Evolutionary conservation across 2,797 vertebrate species (phyloP).

Genomic region (Enteromius thamalakanensis): DNA sequence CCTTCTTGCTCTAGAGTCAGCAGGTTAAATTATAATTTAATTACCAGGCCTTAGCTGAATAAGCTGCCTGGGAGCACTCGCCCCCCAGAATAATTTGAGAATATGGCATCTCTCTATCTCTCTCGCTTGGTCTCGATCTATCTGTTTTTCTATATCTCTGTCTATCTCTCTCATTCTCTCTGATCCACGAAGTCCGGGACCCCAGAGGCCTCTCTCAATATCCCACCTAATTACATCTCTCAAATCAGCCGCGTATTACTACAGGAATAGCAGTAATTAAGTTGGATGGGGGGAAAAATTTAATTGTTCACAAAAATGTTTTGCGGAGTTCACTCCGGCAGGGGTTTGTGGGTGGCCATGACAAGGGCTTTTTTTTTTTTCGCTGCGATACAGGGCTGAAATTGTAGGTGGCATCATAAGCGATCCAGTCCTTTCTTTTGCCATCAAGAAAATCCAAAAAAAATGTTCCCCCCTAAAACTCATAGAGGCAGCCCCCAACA

Average conservation of each 20-base stretch:
- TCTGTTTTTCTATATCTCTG: conserved; percentile 56
- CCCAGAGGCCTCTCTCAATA: conserved; percentile 79
- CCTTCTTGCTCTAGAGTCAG: conserved; percentile 88
- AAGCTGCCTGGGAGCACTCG: conserved; percentile 94
- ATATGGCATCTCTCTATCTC: conserved; percentile 91
- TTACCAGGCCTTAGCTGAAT: conserved; percentile 95
- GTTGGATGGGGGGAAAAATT: conserved; percentile 67
- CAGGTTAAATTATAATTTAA: conserved; percentile 99
- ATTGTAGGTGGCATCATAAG: background rate
- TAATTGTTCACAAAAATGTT: conserved; percentile 70
- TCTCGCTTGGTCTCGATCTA: conserved; percentile 66
- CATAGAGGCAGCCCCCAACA: background rate
- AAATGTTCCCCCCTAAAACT: background rate
- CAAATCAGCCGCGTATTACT: conserved; percentile 77
- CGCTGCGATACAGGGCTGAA: background rate
- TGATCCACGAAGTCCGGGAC: conserved; percentile 73
- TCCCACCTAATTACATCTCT: conserved; percentile 80
- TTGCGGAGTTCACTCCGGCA: conserved; percentile 49
- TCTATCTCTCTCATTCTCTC: conserved; percentile 70
- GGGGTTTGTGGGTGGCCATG: conserved; percentile 55
- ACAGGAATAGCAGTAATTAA: conserved; percentile 82
- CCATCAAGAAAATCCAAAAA: background rate
- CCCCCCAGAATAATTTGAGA: conserved; percentile 98
- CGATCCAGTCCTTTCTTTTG: background rate
- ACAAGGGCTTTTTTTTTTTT: conserved; percentile 49